These are phyloP conservation scores for Rhinella marina DNA, from an alignment of 2,797 vertebrate species.

Conservation along the genomic window DNA sequence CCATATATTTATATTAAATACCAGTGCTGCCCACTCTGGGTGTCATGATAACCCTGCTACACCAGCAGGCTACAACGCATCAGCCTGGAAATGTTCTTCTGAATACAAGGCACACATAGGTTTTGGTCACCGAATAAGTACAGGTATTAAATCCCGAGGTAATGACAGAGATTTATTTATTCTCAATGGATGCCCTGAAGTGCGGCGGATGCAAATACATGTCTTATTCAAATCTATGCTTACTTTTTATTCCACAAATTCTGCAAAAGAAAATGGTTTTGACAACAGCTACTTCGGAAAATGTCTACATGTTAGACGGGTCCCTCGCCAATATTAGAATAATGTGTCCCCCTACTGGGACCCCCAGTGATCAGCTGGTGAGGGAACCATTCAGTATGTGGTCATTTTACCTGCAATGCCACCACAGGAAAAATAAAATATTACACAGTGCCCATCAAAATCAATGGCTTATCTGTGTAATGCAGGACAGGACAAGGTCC, in stretches of 20 bases:
- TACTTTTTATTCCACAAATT: not conserved
- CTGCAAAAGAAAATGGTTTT: too few relatives aligned
- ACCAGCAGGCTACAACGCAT: not conserved
- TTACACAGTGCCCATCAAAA: too few relatives aligned
- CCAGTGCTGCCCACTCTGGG: not conserved
- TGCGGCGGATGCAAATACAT: not conserved
- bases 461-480: too few relatives aligned
- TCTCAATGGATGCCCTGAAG: not conserved
- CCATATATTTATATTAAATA: conserved; percentile 12
- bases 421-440: too few relatives aligned
- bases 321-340: too few relatives aligned
- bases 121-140: conserved; percentile 10
- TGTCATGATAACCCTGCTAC: conserved; percentile 13
- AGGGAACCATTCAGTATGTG: too few relatives aligned
- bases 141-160: not conserved
- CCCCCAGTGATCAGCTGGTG: too few relatives aligned
- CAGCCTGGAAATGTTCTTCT: not conserved
- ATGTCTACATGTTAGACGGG: too few relatives aligned
- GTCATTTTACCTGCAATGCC: too few relatives aligned
- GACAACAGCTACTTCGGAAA: too few relatives aligned
- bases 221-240: not conserved
- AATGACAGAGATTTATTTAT: not conserved
- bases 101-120: not conserved
- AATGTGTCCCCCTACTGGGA: too few relatives aligned
- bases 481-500: too few relatives aligned